phyloP scores from a whole-genome alignment of 2,113 vertebrate species.

The Chaetops frenatus region DNA sequence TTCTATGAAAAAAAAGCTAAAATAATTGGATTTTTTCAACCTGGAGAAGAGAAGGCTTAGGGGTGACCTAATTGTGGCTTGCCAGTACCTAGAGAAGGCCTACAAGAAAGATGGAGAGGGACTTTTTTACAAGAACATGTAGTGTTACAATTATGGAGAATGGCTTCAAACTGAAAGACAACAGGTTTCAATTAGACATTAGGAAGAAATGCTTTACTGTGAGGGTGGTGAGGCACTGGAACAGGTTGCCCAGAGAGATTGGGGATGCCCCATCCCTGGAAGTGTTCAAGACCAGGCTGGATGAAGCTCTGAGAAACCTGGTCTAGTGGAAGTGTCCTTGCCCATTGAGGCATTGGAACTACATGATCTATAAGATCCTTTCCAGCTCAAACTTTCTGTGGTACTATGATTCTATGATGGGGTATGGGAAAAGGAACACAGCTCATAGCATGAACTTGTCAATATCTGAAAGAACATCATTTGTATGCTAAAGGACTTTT shows the following conservation, averaged over 20 bases:
- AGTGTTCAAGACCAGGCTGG: background rate
- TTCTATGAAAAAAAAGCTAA: background rate
- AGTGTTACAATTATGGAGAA: background rate
- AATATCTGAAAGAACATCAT: background rate
- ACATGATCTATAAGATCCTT: background rate
- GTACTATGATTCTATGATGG: background rate
- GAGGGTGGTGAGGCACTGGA: background rate
- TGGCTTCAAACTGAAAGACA: background rate
- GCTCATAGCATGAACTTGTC: background rate
- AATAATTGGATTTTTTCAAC: background rate
- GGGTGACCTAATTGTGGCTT: background rate
- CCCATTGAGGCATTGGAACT: background rate
- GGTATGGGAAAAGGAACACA: background rate
- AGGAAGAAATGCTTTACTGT: background rate
- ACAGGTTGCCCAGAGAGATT: background rate
- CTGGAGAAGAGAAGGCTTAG: background rate
- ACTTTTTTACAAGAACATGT: background rate
- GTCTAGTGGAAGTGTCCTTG: background rate
- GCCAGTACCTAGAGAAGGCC: background rate
- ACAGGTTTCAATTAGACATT: background rate
- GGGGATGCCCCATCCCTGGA: background rate
- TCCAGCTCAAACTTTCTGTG: background rate
- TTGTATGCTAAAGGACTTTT: rapidly evolving
- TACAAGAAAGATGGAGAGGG: background rate
- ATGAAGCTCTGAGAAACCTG: background rate